Evolutionary conservation across 2,113 vertebrate genomes (phyloP), one percentile per base, ranked within the genome.

Genomic region (Synodontis membranacea): DNA sequence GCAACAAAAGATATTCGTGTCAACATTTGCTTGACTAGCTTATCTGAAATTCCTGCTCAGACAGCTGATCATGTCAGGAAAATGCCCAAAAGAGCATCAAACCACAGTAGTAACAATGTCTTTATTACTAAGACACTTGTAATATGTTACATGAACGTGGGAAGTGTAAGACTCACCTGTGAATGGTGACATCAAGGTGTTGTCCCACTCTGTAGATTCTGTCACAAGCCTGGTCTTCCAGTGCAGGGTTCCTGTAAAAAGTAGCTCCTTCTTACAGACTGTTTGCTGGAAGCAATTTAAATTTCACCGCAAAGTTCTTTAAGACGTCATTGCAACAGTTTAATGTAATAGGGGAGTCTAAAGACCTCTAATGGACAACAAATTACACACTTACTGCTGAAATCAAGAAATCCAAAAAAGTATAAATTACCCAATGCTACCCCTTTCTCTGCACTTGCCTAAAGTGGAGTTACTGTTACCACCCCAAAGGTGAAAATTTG

Each of bases 171-270:
- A 46, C 85, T 94, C 88, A 98, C 98, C 94, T 96, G 94, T 99
- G 98, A 83, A 99, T 96, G 44, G 96, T 96, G 82, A 98, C 97
- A n/a, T 98, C 94, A 80, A 94, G 96, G 66, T 64, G 70, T 90
- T 99, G 97, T 83, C 98, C 98, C 0, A 99, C 96, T 85, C 98
- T 94, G 91, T 99, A 99, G 92, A 99, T 97, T 4, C 98, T 93
- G 89, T 99, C 98, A 92, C 97, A 99, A 1, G 98, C 98, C 92
- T 99, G 98, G 88, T 99, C 97, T 90, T 99, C 98, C 0, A 99
- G 92, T 17, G 98, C 97, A 23, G 98, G 98, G 88, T 99, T 99
- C 98, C 98, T 99, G 89, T 90, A 19, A 80, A 85, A 80, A 44
- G 0, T 8, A 74, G 5, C 34, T 64, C 2, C 21, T 64, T 25